Conservation (phyloP, 2,797 vertebrate genomes). For the Esox lucius region DNA sequence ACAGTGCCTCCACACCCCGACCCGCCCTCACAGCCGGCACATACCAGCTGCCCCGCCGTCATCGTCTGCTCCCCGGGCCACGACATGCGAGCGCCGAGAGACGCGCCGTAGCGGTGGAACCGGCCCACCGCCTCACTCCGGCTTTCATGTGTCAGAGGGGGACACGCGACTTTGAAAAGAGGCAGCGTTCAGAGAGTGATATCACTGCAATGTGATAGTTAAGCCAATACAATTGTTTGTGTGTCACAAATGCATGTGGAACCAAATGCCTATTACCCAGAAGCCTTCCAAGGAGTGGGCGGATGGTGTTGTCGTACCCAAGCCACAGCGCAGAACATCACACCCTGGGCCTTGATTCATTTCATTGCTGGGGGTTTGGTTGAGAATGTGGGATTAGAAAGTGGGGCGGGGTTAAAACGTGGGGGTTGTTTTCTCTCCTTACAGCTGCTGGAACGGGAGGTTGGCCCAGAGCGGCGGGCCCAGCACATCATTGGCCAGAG, state of each 20-base stretch:
- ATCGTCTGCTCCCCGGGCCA: constrained; percentile 61
- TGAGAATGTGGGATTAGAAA: background rate
- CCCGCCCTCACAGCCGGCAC: constrained; percentile 58
- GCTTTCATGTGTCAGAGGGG: background rate
- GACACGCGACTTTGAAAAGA: background rate
- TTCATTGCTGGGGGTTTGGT: background rate
- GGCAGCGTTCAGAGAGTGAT: background rate
- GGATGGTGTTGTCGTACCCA: background rate
- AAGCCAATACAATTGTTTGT: too few relatives aligned
- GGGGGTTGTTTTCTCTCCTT: background rate
- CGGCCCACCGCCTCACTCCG: background rate
- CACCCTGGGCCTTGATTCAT: background rate
- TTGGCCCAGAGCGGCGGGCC: background rate
- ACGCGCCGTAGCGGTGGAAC: background rate
- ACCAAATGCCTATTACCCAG: background rate
- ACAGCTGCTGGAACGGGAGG: background rate
- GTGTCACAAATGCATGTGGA: background rate
- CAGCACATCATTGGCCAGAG: background rate
- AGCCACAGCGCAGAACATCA: background rate
- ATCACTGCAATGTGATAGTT: background rate
- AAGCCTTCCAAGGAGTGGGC: background rate
- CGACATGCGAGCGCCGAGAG: constrained; percentile 14
- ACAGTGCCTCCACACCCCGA: background rate
- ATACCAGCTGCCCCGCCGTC: constrained; percentile 46
- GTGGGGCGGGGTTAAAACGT: background rate